Conservation (phyloP, 2,888 invertebrate species). For the Empis livida region DNA sequence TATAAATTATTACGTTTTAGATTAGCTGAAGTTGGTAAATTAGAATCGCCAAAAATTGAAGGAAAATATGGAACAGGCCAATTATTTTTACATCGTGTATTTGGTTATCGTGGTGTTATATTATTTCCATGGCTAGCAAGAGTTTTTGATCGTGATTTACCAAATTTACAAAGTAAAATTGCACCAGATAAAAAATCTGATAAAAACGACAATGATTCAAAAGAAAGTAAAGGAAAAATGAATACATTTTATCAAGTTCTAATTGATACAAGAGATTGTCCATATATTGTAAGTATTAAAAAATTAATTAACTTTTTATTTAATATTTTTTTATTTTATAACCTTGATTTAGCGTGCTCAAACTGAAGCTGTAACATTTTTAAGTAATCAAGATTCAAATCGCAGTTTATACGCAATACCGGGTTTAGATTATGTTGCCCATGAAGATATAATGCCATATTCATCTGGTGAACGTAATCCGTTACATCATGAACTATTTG, state of each 20-base stretch:
- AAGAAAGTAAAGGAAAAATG: constrained; percentile 79
- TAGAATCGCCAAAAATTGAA: constrained; percentile 69
- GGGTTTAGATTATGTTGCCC: constrained; percentile 94
- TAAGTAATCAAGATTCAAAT: constrained; percentile 91
- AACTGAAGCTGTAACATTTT: constrained; percentile 93
- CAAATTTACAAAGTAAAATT: constrained; percentile 46
- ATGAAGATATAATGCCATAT: constrained; percentile 95
- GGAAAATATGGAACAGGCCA: constrained; percentile 95
- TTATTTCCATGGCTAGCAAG: constrained; percentile 94
- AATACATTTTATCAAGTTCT: constrained; percentile 97
- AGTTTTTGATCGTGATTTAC: constrained; percentile 85
- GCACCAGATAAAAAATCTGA: neutral
- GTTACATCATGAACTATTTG: constrained; percentile 89
- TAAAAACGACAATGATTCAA: constrained; percentile 42
- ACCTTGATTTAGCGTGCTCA: constrained; percentile 61
- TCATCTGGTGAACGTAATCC: constrained; percentile 77
- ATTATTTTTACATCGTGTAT: constrained; percentile 88
- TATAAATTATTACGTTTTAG: constrained; percentile 39
- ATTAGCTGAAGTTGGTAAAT: constrained; percentile 85
- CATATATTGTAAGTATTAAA: constrained; percentile 54
- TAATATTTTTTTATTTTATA: neutral
- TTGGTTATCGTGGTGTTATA: constrained; percentile 94
- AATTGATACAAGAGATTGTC: constrained; percentile 93
- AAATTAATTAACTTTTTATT: neutral
- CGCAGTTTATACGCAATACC: constrained; percentile 92